Base-by-base conservation (phyloP, 2,113 vertebrate species). In the Caracal caracal region DNA sequence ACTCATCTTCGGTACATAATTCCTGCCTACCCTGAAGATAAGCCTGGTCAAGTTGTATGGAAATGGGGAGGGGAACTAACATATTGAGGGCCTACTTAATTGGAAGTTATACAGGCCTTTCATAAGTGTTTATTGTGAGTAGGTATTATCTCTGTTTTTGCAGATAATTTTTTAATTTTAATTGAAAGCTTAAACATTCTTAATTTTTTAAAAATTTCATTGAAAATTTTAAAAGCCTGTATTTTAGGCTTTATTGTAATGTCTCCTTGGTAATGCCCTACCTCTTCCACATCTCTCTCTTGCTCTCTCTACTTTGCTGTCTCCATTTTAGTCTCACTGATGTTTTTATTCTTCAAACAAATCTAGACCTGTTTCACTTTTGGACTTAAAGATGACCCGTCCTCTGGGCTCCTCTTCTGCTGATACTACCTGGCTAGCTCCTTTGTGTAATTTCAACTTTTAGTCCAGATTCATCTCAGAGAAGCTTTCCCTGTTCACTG, bases 381-480 rank as follows among this genome's bases (percentile, higher is more conserved):
- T 61, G 75, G 59, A 83, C 40, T 53, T 70, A 59, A 22, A 59
- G 56, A 22, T 59, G 56, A 59, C 53, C 22, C 1, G 84, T 61
- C 65, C 5, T 94, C 71, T 88, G 75, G 49, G 49, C 20, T 47
- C 17, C 33, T 79, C 37, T 93, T 65, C 43, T 49, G 56, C 59
- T 84, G 49, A 68, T 73, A 84, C 35, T 49, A 1, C 11, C 0
- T 30, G 63, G 22, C 20, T 35, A 33, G n/a, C 66, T 82, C 13
- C 88, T 84, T 88, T 9, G 40, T 97, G 71, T 88, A 68, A 70
- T 85, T 95, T 88, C 65, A 81, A 53, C 59, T 76, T 51, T 80
- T 47, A 85, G 61, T 59, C 30, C 73, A 49, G 81, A 88, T 88
- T 43, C 70, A 93, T 22, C 20, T 87, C 20, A 53, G 66, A 80